Base-by-base conservation (phyloP, 2,888 invertebrate genomes). In the Eristalinus aeneus region DNA sequence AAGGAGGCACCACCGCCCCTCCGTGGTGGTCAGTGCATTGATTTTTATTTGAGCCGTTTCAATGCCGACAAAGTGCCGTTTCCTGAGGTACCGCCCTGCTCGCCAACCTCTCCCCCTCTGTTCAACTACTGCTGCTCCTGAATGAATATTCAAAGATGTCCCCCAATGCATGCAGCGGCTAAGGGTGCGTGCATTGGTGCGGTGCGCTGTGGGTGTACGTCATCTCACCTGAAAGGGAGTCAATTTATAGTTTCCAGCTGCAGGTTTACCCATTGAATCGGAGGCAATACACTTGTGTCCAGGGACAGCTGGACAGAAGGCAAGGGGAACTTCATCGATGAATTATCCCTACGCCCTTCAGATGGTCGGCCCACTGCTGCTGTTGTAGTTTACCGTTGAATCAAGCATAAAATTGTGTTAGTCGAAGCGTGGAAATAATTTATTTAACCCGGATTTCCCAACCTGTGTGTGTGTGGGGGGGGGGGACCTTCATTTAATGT, bases 381-480 rank as follows among this genome's bases (percentile, higher is more conserved):
- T 77, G 46, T 78, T 74, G 58, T 69, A 79, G 69, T 78, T 84
- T 74, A 79, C 61, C 69, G 74, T 54, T 71, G 73, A 84, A 74
- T 84, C 79, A 84, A 79, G 79, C 71, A 75, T 75, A 79, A 80
- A 84, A 84, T 85, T 80, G 72, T 72, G 68, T 80, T 75, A 80
- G 71, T 32, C 63, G 75, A 85, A 80, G 60, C 72, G 71, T 76
- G 65, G 63, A 80, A 68, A 73, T 85, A 72, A 76, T 85, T 76
- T 85, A 85, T 85, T 80, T 80, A 75, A 61, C 67, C 84, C 31
- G 34, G 61, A 60, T 75, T 71, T 22, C 67, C 54, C 39, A 67
- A 75, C 54, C 9, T 54, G 54, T 22, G 54, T 5, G 9, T 20
- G 54, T 54, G 54, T 20, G 2, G 22, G 4, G 10, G 4, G 56